Conservation (phyloP, 2,113 vertebrate genomes). For the Phalacrocorax aristotelis region DNA sequence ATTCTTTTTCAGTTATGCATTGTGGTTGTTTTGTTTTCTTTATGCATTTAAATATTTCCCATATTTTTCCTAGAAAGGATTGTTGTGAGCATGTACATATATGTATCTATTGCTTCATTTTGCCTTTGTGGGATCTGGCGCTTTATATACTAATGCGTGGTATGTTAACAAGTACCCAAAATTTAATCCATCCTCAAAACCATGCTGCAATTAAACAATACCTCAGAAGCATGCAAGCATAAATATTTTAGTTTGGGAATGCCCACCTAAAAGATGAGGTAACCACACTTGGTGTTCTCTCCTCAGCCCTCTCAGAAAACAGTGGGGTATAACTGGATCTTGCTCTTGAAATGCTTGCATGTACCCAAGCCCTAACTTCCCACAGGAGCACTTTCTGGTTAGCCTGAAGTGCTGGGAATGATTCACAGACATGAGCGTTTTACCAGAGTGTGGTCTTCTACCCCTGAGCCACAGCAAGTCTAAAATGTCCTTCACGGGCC, state of each 20-base stretch:
- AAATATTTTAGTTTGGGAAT: neutral
- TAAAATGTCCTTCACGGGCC: neutral
- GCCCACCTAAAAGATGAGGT: neutral
- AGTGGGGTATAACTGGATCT: neutral
- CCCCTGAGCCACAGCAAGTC: neutral
- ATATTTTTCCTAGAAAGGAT: neutral
- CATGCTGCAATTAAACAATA: neutral
- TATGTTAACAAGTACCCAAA: neutral
- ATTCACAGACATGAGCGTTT: rapidly evolving
- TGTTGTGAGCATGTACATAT: neutral
- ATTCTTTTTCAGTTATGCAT: neutral
- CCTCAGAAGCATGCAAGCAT: neutral
- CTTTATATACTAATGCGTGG: neutral
- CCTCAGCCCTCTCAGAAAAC: neutral
- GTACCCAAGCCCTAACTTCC: neutral
- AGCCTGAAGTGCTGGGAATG: neutral
- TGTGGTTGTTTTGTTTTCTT: rapidly evolving
- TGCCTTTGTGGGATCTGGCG: neutral
- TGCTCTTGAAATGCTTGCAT: neutral
- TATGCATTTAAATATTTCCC: neutral
- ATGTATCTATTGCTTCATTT: neutral
- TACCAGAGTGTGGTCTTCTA: neutral
- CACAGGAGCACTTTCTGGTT: neutral
- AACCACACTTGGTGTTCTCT: neutral
- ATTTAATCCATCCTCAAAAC: neutral